phyloP scores from a whole-genome alignment of 2,113 vertebrate species.

The Peromyscus polionotus region DNA sequence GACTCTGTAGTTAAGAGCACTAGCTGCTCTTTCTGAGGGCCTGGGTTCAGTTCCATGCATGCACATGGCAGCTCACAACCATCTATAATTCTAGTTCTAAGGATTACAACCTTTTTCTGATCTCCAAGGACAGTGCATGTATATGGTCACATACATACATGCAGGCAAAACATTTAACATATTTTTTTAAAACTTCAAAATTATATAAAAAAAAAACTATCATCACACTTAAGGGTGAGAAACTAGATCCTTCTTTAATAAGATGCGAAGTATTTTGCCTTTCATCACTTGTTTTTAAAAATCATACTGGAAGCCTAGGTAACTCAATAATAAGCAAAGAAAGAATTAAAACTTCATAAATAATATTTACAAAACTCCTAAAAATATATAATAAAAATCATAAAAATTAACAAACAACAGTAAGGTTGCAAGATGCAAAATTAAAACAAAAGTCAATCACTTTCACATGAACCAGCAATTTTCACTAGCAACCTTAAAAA shows the following conservation, averaged over 20 bases:
- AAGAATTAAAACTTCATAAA: constrained; percentile 56
- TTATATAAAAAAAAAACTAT: background rate
- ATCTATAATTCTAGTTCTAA: background rate
- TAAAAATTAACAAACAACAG: background rate
- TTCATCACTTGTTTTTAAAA: background rate
- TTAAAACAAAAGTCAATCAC: background rate
- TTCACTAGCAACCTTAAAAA: background rate
- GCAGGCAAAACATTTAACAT: background rate
- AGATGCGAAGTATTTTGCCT: background rate
- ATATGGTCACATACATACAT: background rate
- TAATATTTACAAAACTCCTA: background rate
- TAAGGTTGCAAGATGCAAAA: background rate
- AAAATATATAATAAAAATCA: background rate
- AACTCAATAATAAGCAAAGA: constrained; percentile 26
- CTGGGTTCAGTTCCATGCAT: background rate
- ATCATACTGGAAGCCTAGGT: background rate
- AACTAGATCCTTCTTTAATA: background rate
- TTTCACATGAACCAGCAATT: constrained; percentile 22
- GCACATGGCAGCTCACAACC: background rate
- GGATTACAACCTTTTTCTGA: background rate
- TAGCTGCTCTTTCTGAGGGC: background rate
- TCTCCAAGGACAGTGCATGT: background rate
- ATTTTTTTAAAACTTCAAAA: background rate
- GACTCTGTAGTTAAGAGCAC: background rate
- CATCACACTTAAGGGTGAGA: background rate